Conservation (phyloP, 2,797 vertebrate species). For the Garrulus glandarius region DNA sequence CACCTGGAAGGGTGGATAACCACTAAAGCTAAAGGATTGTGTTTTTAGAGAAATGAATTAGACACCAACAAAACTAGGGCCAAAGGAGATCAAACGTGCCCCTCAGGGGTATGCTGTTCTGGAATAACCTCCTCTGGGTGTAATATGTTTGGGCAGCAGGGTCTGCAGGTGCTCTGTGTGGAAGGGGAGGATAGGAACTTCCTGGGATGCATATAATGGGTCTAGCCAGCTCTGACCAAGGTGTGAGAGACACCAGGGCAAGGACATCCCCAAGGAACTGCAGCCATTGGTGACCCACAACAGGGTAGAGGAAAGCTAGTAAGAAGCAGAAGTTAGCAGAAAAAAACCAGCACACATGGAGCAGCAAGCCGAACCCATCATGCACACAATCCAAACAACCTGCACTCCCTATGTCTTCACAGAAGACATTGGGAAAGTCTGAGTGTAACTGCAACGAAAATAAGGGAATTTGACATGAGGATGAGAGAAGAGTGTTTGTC, state of each 20-base stretch:
- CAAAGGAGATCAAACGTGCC: not conserved
- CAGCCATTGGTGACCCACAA: not conserved
- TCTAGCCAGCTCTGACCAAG: rapidly evolving
- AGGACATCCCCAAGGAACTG: not conserved
- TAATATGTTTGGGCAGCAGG: not conserved
- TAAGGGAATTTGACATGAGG: not conserved
- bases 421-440: not conserved
- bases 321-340: not conserved
- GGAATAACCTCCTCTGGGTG: not conserved
- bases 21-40: not conserved
- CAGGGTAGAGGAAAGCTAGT: not conserved
- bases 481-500: not conserved
- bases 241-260: not conserved
- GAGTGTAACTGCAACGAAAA: rapidly evolving
- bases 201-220: not conserved
- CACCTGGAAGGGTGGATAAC: not conserved
- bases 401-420: not conserved
- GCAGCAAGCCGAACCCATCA: not conserved
- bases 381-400: not conserved
- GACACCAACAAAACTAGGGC: not conserved
- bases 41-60: not conserved
- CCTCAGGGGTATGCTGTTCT: not conserved
- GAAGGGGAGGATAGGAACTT: not conserved
- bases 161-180: not conserved
- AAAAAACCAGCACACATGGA: rapidly evolving